These are phyloP conservation scores for Andrena bucephala DNA, from an alignment of 2,888 invertebrate genomes.

Conservation along the genomic window DNA sequence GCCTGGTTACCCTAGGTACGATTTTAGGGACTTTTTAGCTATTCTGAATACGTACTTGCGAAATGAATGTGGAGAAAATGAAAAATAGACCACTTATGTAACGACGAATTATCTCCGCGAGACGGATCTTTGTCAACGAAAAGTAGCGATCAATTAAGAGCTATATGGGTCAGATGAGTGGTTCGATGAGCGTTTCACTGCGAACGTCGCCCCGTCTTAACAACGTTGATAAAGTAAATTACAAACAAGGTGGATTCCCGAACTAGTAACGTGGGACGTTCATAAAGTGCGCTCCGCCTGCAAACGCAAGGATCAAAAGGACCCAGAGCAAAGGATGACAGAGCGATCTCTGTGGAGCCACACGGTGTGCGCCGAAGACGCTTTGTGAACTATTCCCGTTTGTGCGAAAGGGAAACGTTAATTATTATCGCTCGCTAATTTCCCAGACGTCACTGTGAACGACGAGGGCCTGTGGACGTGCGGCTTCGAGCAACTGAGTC, in stretches of 20 bases:
- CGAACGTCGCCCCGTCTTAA: background rate
- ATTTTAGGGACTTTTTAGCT: no score
- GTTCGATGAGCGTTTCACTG: background rate
- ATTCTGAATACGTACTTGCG: no score
- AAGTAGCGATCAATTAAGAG: no score
- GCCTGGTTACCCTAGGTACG: no score
- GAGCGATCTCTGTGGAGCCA: constrained; percentile 52
- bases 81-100: no score
- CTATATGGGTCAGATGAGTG: no score
- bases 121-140: no score
- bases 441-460: constrained; percentile 52
- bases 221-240: constrained; percentile 16
- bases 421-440: constrained; percentile 73
- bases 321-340: constrained; percentile 56
- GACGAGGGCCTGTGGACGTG: no score
- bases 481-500: no score
- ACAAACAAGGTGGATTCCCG: constrained; percentile 12
- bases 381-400: constrained; percentile 61
- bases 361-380: constrained; percentile 51
- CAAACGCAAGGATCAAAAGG: constrained; percentile 61
- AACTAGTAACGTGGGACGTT: constrained; percentile 15
- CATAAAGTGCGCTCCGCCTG: constrained; percentile 29
- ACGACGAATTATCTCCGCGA: no score
- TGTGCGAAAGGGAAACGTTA: constrained; percentile 68
- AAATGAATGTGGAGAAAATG: no score